Conservation (phyloP, 2,113 vertebrate species). For the Alligator mississippiensis region DNA sequence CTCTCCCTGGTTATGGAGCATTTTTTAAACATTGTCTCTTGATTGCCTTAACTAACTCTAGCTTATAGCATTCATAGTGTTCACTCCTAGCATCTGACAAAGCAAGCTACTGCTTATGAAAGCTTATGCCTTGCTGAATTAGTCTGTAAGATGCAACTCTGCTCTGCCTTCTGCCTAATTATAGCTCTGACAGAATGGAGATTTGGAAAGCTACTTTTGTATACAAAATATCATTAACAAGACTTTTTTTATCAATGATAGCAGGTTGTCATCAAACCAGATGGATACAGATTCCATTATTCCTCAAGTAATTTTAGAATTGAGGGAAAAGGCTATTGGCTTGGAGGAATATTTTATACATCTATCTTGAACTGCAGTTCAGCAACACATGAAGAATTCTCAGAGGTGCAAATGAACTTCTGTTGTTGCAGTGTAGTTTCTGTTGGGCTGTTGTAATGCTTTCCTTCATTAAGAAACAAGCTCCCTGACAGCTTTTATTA, state of each 20-base stretch:
- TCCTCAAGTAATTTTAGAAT: neutral
- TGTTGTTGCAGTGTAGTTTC: neutral
- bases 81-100: no score
- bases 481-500: neutral
- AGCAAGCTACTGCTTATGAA: no score
- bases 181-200: neutral
- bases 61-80: no score
- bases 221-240: neutral
- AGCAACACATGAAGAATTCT: neutral
- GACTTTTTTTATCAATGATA: neutral
- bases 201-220: constrained; percentile 15
- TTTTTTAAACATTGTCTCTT: neutral
- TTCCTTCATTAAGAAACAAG: neutral
- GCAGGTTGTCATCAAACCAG: neutral
- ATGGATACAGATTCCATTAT: neutral
- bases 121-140: neutral
- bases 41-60: neutral
- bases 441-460: neutral
- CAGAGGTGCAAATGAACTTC: neutral
- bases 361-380: neutral
- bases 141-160: neutral
- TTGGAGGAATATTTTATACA: neutral
- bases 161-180: neutral
- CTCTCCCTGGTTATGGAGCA: neutral
- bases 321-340: neutral